These are phyloP conservation scores for Kryptolebias marmoratus DNA, from an alignment of 2,113 vertebrate species.

Conservation along the genomic window DNA sequence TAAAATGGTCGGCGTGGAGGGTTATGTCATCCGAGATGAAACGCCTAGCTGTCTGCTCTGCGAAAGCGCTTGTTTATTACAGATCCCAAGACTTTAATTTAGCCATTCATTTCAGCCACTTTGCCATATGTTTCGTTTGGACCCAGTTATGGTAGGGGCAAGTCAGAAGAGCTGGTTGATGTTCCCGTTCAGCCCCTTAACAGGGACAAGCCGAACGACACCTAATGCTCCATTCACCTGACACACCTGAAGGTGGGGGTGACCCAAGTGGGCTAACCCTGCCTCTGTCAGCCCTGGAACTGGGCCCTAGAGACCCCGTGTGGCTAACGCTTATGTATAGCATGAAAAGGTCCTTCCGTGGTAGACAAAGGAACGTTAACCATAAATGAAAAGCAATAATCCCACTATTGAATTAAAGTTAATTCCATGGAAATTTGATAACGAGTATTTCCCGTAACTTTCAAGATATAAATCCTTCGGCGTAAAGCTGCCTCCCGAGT, in stretches of 20 bases:
- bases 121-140: background rate
- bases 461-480: slow-evolving; percentile 62
- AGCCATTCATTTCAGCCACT: too few species aligned
- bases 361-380: slow-evolving; percentile 45
- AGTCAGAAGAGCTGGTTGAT: slow-evolving; percentile 52
- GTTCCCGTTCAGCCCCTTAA: slow-evolving; percentile 60
- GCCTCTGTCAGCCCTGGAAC: slow-evolving; percentile 76
- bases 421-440: slow-evolving; percentile 70
- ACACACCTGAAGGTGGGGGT: slow-evolving; percentile 76
- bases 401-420: slow-evolving; percentile 68
- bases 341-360: slow-evolving; percentile 55
- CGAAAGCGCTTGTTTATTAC: too few species aligned
- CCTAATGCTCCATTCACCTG: slow-evolving; percentile 23
- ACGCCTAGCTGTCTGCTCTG: too few species aligned
- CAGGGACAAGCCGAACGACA: too few species aligned
- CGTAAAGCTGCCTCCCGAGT: slow-evolving; percentile 51
- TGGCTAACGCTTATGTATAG: slow-evolving; percentile 67
- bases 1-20: too few species aligned
- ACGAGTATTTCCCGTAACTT: slow-evolving; percentile 55
- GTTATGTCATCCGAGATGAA: too few species aligned
- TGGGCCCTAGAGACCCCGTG: slow-evolving; percentile 80
- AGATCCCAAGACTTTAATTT: too few species aligned
- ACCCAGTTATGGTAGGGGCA: slow-evolving; percentile 19
- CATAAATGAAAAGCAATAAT: slow-evolving; percentile 65
- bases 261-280: slow-evolving; percentile 70